These are phyloP conservation scores for Characodon lateralis DNA, from an alignment of 2,797 vertebrate species.

Conservation along the genomic window DNA sequence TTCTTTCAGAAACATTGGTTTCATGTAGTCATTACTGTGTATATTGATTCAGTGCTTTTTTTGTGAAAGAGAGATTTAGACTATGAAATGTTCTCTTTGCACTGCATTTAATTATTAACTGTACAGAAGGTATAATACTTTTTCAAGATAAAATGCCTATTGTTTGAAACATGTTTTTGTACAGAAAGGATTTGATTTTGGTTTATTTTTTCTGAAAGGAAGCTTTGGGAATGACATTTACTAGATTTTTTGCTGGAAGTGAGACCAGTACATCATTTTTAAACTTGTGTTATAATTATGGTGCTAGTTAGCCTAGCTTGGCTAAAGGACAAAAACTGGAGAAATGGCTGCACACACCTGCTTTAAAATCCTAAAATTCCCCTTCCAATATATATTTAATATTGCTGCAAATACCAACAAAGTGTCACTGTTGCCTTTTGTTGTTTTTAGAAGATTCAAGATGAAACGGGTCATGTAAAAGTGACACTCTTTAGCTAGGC, in stretches of 20 bases:
- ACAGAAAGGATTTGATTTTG: conserved; percentile 29
- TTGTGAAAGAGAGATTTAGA: conserved; percentile 65
- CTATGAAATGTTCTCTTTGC: conserved; percentile 77
- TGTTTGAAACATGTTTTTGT: conserved; percentile 42
- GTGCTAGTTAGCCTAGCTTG: neutral
- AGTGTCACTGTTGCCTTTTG: neutral
- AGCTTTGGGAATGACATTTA: neutral
- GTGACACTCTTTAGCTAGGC: neutral
- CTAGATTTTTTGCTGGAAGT: conserved; percentile 9
- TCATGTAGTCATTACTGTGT: conserved; percentile 65
- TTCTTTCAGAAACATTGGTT: conserved; percentile 20
- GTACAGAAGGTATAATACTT: conserved; percentile 65
- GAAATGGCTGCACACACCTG: neutral
- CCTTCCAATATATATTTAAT: neutral
- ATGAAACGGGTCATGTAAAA: neutral
- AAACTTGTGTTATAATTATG: neutral
- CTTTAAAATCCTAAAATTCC: neutral
- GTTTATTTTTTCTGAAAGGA: conserved; percentile 37
- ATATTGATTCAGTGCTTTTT: conserved; percentile 32
- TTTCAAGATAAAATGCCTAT: conserved; percentile 25
- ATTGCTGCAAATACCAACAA: neutral
- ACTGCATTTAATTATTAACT: conserved; percentile 74
- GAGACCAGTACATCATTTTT: neutral
- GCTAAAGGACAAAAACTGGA: neutral
- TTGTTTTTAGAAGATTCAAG: neutral